Evolutionary conservation across 2,113 vertebrate species (phyloP).

Genomic region (Dasyprocta punctata): DNA sequence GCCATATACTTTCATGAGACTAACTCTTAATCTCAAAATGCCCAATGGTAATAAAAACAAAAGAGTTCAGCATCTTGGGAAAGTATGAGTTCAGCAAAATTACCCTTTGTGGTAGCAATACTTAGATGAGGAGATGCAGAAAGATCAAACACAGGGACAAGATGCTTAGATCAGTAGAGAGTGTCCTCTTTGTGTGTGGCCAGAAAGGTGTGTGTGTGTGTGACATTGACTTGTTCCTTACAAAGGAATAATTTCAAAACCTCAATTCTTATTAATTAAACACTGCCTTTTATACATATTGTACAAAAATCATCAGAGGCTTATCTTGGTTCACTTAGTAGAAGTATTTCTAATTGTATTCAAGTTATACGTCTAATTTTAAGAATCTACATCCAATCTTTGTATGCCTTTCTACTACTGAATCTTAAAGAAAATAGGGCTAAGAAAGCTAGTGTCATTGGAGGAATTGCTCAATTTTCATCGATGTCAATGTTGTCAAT

Average conservation of each 20-base stretch:
- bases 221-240: not conserved
- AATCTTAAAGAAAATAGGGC: not conserved
- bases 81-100: not conserved
- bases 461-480: not conserved
- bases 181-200: not conserved
- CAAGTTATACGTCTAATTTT: not conserved
- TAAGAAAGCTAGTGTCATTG: not conserved
- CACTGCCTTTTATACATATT: not conserved
- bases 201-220: not conserved
- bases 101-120: not conserved
- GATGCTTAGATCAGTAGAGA: too few relatives aligned
- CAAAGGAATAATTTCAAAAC: not conserved
- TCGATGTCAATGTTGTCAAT: not conserved
- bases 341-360: not conserved
- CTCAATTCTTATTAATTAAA: not conserved
- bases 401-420: not conserved
- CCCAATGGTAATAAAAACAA: not conserved
- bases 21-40: not conserved
- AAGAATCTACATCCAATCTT: not conserved
- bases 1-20: not conserved
- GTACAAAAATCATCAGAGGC: not conserved
- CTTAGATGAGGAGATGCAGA: not conserved
- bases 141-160: fast-evolving
- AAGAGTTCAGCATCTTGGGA: not conserved
- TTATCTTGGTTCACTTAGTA: not conserved